These are phyloP conservation scores for Macrotrachela quadricornifera DNA, from an alignment of 1,140 invertebrate species.

Conservation along the genomic window DNA sequence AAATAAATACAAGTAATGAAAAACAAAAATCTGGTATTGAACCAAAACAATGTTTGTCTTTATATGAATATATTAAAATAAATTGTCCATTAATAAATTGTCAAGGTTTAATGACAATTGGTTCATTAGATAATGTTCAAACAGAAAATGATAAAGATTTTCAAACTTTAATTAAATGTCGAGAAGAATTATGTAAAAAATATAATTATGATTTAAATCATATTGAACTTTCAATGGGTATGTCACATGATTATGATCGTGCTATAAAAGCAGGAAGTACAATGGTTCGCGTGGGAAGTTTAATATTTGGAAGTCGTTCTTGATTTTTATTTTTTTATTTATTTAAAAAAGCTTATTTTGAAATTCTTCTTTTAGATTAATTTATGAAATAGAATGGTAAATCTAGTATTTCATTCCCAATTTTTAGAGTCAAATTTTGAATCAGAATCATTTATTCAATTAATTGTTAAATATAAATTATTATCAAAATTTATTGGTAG, in stretches of 20 bases:
- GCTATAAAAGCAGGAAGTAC: slow-evolving; percentile 72
- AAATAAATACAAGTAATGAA: slow-evolving; percentile 87
- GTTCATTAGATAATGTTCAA: slow-evolving; percentile 52
- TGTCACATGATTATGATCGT: slow-evolving; percentile 85
- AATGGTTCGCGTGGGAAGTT: slow-evolving; percentile 60
- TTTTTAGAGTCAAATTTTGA: no score
- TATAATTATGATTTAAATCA: slow-evolving; percentile 42
- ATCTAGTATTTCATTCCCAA: no score
- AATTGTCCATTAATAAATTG: slow-evolving; percentile 59
- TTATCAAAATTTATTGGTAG: no score
- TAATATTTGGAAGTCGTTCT: slow-evolving; percentile 55
- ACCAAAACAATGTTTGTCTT: slow-evolving; percentile 35
- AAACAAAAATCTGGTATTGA: slow-evolving; percentile 25
- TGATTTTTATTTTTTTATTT: no score
- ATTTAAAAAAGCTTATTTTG: no score
- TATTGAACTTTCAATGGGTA: slow-evolving; percentile 87
- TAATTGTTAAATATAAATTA: no score
- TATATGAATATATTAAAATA: slow-evolving; percentile 50
- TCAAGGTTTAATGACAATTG: slow-evolving; percentile 85
- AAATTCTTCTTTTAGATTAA: no score
- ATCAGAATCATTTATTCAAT: no score
- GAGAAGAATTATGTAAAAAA: slow-evolving; percentile 45
- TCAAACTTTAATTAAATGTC: slow-evolving; percentile 46
- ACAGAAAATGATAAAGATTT: slow-evolving; percentile 79
- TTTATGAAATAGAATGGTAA: no score